A percentile compares a stretch with the other conserved stretches of the same genome.
These are phyloP conservation scores for Oryzias dopingdopingensis DNA, from an alignment of 2,797 vertebrate species.

Conservation along the genomic window DNA sequence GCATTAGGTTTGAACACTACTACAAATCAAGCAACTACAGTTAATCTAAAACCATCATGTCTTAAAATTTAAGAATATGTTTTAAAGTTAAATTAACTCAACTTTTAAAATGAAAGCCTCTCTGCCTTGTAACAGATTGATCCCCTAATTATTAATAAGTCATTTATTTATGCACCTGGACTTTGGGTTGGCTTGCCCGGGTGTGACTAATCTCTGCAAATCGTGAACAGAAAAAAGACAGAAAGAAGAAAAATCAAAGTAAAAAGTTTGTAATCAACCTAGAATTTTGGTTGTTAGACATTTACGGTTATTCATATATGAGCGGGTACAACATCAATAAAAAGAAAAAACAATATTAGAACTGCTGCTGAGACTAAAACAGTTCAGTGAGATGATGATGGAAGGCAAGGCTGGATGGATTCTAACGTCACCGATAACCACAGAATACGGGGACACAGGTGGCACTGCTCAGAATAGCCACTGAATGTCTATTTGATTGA, in stretches of 20 bases:
- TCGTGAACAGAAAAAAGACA: background rate
- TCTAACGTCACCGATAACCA: constrained; percentile 28
- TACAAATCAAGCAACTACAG: background rate
- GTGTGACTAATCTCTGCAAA: constrained; percentile 1
- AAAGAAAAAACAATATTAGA: too few species aligned
- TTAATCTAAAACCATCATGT: background rate
- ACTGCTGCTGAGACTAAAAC: too few species aligned
- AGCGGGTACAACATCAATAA: too few species aligned
- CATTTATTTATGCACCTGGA: background rate
- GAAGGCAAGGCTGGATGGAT: constrained; percentile 22
- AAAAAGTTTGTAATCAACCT: background rate
- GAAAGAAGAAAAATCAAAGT: background rate
- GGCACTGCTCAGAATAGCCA: constrained; percentile 45
- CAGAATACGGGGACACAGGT: constrained; percentile 48
- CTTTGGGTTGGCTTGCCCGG: background rate
- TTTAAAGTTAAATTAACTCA: background rate
- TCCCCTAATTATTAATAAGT: constrained; percentile 7
- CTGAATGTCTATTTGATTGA: constrained; percentile 66
- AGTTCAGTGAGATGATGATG: too few species aligned
- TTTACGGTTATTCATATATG: too few species aligned
- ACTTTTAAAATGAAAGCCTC: background rate
- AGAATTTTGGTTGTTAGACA: too few species aligned
- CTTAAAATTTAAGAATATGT: background rate
- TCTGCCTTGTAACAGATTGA: background rate
- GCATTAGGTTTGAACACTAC: background rate